Base-by-base conservation (phyloP, 2,797 vertebrate genomes). In the Molossus molossus region DNA sequence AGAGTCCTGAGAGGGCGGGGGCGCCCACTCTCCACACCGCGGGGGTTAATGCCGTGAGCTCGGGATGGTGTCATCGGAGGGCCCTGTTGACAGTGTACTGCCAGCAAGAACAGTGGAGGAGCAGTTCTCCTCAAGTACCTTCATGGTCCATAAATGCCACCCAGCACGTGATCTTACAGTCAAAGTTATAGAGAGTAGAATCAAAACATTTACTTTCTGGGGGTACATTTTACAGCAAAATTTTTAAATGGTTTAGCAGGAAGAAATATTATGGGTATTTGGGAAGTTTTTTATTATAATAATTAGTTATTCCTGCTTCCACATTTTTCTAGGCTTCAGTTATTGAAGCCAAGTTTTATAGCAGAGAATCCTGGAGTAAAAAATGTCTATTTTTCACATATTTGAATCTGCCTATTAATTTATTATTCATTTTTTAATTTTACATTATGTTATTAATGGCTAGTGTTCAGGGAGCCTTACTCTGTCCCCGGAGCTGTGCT, bases 231-330 rank as follows among this genome's bases (percentile, higher is more conserved):
- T 48, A 2, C 18, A 20, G n/a, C 58, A 81, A 89, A 85, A 55
- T 7, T 64, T 88, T n/a, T 25, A 23, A 57, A 55, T 64, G 58
- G 23, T 37, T 55, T 83, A 58, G 50, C 58, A 37, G 23, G 33
- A 72, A 73, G 20, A 69, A 70, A 64, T 83, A 55, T 67, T 60
- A 60, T 33, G 50, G n/a, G 20, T 88, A 20, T 81, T 72, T 84
- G 37, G 33, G 70, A 83, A 6, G 69, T 11, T 58, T 60, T 33
- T 79, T 87, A 4, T 45, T 84, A 23, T 58, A 27, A n/a, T 67
- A 89, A 69, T 69, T 67, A 80, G n/a, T 84, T 72, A 93, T 48
- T 88, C 25, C 33, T 17, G 48, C 29, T 91, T 80, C 79, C 48
- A 81, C n/a, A 48, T 85, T 62, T 94, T 75, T 79, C 53, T 83